Conservation (phyloP, 2,888 invertebrate species). For the Phengaris arion region DNA sequence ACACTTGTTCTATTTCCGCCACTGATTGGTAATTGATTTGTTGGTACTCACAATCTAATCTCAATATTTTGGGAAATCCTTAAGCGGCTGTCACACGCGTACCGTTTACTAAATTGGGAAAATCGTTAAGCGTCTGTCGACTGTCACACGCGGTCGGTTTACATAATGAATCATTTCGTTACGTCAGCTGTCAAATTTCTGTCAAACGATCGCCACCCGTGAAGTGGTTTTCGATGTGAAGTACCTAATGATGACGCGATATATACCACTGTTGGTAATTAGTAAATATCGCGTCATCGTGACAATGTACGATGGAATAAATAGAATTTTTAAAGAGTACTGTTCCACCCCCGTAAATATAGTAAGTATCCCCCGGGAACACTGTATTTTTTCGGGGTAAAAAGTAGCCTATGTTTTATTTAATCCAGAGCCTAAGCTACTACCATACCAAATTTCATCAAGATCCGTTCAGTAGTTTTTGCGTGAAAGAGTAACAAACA, state of each 20-base stretch:
- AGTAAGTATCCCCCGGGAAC: no score
- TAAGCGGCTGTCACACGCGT: not conserved
- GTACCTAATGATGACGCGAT: not conserved
- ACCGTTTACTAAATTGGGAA: not conserved
- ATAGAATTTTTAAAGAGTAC: no score
- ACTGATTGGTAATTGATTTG: not conserved
- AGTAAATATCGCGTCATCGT: no score
- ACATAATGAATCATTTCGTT: not conserved
- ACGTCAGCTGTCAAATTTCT: not conserved
- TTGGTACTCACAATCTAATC: not conserved
- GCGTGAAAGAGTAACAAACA: no score
- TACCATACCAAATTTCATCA: no score
- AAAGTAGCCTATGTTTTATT: no score
- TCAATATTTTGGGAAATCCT: not conserved
- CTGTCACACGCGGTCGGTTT: not conserved
- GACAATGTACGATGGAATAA: no score
- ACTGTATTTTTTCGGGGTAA: no score
- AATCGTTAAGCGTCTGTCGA: not conserved
- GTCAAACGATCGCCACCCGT: constrained; percentile 8
- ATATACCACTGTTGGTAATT: not conserved
- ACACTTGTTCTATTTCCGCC: not conserved
- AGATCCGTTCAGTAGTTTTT: no score
- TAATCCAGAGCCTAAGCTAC: no score
- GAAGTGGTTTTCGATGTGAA: not conserved
- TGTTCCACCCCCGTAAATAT: no score